Evolutionary conservation across 2,888 invertebrate species (phyloP).

Genomic region (Noctua comes): DNA sequence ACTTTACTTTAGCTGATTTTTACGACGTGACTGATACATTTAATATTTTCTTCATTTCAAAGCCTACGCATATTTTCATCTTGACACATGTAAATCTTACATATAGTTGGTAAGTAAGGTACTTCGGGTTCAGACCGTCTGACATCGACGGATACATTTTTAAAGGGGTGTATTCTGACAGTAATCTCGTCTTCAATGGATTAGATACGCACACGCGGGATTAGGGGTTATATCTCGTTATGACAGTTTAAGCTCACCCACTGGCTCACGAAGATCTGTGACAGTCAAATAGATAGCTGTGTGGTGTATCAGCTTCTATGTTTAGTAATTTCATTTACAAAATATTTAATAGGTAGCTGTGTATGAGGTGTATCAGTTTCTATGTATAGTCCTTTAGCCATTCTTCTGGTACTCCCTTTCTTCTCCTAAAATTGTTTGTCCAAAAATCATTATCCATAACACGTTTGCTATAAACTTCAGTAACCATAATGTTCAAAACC

Average conservation of each 20-base stretch:
- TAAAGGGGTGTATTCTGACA: constrained; percentile 50
- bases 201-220: constrained; percentile 52
- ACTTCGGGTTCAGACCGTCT: constrained; percentile 16
- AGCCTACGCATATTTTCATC: not conserved
- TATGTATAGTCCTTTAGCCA: not conserved
- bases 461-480: too few species aligned
- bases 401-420: too few species aligned
- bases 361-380: not conserved
- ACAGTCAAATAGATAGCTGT: constrained; percentile 36
- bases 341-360: constrained; percentile 14
- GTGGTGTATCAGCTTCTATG: not conserved
- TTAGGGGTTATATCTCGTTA: constrained; percentile 54
- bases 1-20: not conserved
- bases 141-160: constrained; percentile 52
- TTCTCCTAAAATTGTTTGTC: too few species aligned
- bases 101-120: constrained; percentile 15
- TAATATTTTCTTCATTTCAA: constrained; percentile 19
- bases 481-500: too few species aligned
- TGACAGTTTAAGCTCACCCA: constrained; percentile 62
- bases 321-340: not conserved
- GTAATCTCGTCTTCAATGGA: constrained; percentile 59
- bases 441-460: too few species aligned
- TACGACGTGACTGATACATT: not conserved
- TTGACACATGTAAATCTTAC: constrained; percentile 19
- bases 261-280: constrained; percentile 46